These are phyloP conservation scores for Urophycis tenuis DNA, from an alignment of 2,797 vertebrate species.

Conservation along the genomic window DNA sequence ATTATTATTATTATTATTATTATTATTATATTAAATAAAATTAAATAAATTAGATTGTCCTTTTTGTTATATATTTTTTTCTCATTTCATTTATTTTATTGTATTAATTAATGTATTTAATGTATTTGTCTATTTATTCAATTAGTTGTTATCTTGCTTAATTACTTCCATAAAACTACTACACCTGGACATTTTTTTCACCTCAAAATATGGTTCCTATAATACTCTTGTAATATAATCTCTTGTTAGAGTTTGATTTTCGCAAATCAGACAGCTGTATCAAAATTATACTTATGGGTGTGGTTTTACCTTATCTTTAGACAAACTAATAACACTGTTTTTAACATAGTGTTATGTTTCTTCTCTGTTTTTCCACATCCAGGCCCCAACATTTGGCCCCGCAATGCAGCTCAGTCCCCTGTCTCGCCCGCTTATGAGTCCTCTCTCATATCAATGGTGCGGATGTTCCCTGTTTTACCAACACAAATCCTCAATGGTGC, in stretches of 20 bases:
- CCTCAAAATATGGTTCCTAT: neutral
- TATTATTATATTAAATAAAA: neutral
- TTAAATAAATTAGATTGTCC: too few species aligned
- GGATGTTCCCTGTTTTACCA: slow-evolving; percentile 26
- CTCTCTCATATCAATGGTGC: slow-evolving; percentile 93
- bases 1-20: neutral
- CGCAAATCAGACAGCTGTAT: neutral
- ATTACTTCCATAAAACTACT: neutral
- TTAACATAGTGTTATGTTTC: slow-evolving; percentile 12
- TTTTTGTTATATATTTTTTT: too few species aligned
- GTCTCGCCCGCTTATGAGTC: slow-evolving; percentile 90
- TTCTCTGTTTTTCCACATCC: slow-evolving; percentile 23
- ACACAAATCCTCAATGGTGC: neutral
- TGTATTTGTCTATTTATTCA: neutral
- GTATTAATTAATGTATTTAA: neutral
- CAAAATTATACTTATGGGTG: neutral
- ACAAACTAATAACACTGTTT: neutral
- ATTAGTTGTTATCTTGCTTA: neutral
- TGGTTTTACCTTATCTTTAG: neutral
- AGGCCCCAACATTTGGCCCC: slow-evolving; percentile 87
- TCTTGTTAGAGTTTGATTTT: neutral
- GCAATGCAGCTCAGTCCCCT: slow-evolving; percentile 78
- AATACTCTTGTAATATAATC: too few species aligned
- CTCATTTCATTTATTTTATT: neutral
- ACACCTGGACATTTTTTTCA: neutral